Conservation (phyloP, 2,797 vertebrate genomes). For the Hephaestus fuliginosus region DNA sequence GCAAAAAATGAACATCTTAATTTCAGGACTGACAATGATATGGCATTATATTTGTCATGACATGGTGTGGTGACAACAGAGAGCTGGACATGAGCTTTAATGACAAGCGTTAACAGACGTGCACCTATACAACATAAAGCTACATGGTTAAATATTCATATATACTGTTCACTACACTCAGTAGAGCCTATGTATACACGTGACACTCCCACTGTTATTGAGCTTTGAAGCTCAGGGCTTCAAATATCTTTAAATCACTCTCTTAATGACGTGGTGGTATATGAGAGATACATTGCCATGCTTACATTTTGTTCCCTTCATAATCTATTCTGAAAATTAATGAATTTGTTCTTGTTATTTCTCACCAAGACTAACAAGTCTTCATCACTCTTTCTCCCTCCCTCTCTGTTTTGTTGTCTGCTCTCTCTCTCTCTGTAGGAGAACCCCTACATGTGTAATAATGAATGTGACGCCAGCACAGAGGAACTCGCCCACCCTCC, state of each 20-base stretch:
- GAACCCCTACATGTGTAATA: conserved; percentile 99
- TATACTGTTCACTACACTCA: conserved; percentile 4
- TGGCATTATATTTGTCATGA: conserved; percentile 22
- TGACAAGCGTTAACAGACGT: conserved; percentile 12
- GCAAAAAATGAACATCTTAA: conserved; percentile 17
- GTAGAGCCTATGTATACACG: conserved; percentile 8
- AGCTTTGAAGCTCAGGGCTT: conserved; percentile 31
- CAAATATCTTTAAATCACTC: conserved; percentile 32
- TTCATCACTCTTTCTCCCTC: neutral
- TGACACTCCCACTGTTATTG: conserved; percentile 41
- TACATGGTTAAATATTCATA: conserved; percentile 10
- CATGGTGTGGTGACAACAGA: conserved; percentile 19
- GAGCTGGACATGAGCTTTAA: neutral
- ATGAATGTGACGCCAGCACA: conserved; percentile 95
- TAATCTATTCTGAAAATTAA: conserved; percentile 18
- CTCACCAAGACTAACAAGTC: neutral
- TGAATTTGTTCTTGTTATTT: conserved; percentile 6
- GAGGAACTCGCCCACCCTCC: conserved; percentile 96
- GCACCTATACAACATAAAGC: conserved; percentile 36
- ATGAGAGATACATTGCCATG: neutral
- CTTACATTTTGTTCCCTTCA: conserved; percentile 33
- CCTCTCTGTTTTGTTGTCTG: conserved; percentile 15
- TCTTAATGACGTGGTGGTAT: conserved; percentile 1
- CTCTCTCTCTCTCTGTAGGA: conserved; percentile 84
- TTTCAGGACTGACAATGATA: conserved; percentile 20